Conservation (phyloP, 2,113 vertebrate species). For the Nannobrachium achirus region DNA sequence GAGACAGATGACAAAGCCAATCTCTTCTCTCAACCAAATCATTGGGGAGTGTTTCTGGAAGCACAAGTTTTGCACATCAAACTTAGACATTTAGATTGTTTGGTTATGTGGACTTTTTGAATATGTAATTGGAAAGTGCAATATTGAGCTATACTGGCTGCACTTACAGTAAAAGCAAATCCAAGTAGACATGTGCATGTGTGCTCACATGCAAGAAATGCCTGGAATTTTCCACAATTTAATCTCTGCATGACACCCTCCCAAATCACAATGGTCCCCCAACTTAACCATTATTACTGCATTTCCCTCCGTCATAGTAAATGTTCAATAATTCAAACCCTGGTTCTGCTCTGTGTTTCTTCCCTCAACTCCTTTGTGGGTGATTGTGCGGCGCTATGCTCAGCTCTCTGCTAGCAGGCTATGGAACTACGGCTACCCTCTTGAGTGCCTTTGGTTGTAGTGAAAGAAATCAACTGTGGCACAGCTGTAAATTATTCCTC, state of each 20-base stretch:
- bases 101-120: constrained; percentile 22
- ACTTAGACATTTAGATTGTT: constrained; percentile 19
- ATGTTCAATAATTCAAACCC: constrained; percentile 59
- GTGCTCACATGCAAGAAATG: neutral
- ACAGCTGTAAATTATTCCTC: constrained; percentile 75
- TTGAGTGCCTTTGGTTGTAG: constrained; percentile 62
- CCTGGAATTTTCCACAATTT: neutral
- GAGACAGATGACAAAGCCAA: constrained; percentile 61
- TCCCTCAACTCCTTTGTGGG: constrained; percentile 35
- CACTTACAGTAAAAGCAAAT: neutral
- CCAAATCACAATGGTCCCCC: neutral
- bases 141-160: constrained; percentile 16
- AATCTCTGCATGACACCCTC: neutral
- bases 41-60: constrained; percentile 14
- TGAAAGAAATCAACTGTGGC: constrained; percentile 72
- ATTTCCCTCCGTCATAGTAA: constrained; percentile 40
- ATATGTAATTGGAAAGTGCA: constrained; percentile 15
- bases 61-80: constrained; percentile 29
- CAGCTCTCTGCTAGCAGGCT: constrained; percentile 34
- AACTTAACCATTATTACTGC: constrained; percentile 21
- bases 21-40: constrained; percentile 47
- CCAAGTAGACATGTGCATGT: neutral
- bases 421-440: constrained; percentile 23
- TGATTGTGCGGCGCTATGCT: constrained; percentile 33
- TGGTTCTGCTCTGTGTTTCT: neutral